Base-by-base conservation (phyloP, 2,113 vertebrate genomes). In the Nannobrachium achirus region DNA sequence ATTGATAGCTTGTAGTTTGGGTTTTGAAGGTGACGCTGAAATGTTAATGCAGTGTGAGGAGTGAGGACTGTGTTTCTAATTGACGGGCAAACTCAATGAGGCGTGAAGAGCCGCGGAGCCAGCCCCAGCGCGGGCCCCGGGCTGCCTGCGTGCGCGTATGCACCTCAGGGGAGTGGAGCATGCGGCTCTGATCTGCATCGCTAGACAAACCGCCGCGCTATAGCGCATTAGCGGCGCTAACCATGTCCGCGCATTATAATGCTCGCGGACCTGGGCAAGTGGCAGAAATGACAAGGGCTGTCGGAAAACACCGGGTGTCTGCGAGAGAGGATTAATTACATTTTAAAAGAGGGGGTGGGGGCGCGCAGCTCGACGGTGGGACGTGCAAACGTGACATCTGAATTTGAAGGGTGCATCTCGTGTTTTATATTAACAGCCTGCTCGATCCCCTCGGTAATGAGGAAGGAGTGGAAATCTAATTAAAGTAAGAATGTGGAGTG, bases 11-110 rank as follows among this genome's bases (percentile, higher is more conserved):
- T 39, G 58, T 70, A 14, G 75, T 81, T 81, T 56, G 65, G n/a
- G 79, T 83, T 78, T 33, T 84, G 85, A 86, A 89, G 89, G 85
- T 88, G 88, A 89, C 49, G 73, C 71, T 33, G 63, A 64, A 72
- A 71, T 45, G 55, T 42, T 70, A 66, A 66, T 8, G 57, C 65
- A 44, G 72, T 72, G 14, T 15, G 38, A 57, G 11, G 38, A 38
- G 7, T 33, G 48, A 76, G 65, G 83, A 66, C 66, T 53, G 66
- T 15, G 67, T 71, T n/a, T 75, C 50, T 89, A 84, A 84, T 89
- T 85, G 83, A 86, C 82, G 72, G 25, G 75, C 70, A 40, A 25
- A 74, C 80, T 84, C 67, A 66, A 81, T 80, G 84, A 84, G 78
- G 52, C 51, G 76, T 66, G 71, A 87, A 73, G 80, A 81, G 78